Conservation (phyloP, 1,140 invertebrate genomes). For the Rhysida immarginata region DNA sequence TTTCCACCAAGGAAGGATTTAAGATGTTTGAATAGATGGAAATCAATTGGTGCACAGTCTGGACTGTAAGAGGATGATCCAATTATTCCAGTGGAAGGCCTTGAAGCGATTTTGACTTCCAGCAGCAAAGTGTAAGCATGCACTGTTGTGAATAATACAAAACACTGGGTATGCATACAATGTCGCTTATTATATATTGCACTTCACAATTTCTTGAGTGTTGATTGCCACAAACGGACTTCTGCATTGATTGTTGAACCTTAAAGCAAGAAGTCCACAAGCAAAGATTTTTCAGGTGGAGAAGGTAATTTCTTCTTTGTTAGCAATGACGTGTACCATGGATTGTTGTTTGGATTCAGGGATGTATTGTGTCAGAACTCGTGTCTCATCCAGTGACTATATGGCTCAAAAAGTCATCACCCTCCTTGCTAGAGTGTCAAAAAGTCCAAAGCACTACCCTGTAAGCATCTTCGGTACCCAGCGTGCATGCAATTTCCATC, state of each 20-base stretch:
- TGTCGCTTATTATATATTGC: background rate
- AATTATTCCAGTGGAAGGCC: background rate
- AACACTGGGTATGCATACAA: background rate
- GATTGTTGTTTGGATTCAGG: background rate
- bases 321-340: background rate
- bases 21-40: background rate
- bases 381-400: background rate
- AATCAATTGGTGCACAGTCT: background rate
- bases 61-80: background rate
- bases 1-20: background rate
- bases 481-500: too few species aligned
- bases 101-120: background rate
- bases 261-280: background rate
- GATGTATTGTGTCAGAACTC: background rate
- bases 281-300: background rate
- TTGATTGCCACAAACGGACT: background rate
- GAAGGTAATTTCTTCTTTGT: background rate
- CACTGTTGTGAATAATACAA: background rate
- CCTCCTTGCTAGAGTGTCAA: background rate
- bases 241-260: background rate
- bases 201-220: background rate
- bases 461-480: slow-evolving; percentile 6
- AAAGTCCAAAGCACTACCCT: background rate
- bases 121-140: background rate
- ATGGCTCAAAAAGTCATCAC: background rate